Evolutionary conservation across 2,113 vertebrate species (phyloP).

Genomic region (Stomatorhinus ivindoensis): DNA sequence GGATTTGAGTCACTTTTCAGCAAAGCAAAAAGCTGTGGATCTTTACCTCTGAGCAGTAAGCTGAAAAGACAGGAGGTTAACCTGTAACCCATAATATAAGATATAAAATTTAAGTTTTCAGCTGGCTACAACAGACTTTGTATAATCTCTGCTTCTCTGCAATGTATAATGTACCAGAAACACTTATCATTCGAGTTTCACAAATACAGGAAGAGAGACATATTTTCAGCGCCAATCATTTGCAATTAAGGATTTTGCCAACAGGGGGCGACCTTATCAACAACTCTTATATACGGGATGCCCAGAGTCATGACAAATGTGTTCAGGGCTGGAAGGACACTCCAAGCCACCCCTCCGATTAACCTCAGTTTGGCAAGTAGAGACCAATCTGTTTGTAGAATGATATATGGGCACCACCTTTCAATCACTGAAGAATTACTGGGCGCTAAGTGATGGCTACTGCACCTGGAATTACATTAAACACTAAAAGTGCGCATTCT

Average conservation of each 20-base stretch:
- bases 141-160: background rate
- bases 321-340: background rate
- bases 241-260: slow-evolving; percentile 4
- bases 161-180: background rate
- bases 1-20: slow-evolving; percentile 43
- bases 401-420: background rate
- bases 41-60: slow-evolving; percentile 14
- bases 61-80: slow-evolving; percentile 23
- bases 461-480: background rate
- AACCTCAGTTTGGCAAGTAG: background rate
- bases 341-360: background rate
- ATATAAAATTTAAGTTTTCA: slow-evolving; percentile 15
- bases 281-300: background rate
- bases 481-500: background rate
- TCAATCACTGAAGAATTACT: background rate
- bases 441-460: background rate
- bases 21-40: slow-evolving; percentile 24
- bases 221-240: background rate
- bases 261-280: slow-evolving; percentile 22
- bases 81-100: slow-evolving; percentile 11
- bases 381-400: background rate
- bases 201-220: background rate
- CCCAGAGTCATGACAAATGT: background rate
- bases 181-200: background rate
- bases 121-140: background rate